A percentile compares a stretch with the other conserved stretches of the same genome.
Evolutionary conservation across 2,113 vertebrate species (phyloP).

Genomic region (Accipiter virgatus): DNA sequence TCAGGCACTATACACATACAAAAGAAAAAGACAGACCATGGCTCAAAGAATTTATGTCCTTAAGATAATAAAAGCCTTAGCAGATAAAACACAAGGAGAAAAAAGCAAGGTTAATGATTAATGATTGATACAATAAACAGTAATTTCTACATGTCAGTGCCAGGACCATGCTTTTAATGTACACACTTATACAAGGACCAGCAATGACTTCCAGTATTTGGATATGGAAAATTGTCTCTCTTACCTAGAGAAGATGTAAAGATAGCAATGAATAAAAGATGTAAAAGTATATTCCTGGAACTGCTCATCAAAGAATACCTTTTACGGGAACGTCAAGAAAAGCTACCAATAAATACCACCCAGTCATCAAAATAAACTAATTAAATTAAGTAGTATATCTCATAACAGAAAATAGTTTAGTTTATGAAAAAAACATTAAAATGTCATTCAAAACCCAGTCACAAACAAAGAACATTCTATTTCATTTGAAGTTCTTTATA

Average conservation of each 20-base stretch:
- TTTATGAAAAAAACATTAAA: background rate
- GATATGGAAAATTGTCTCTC: background rate
- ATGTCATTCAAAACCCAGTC: background rate
- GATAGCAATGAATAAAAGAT: conserved; percentile 48
- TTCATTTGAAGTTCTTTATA: background rate
- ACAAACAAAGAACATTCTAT: background rate
- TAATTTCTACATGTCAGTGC: background rate
- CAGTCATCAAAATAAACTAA: background rate
- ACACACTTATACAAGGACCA: background rate
- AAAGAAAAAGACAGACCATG: background rate
- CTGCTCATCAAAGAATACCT: background rate
- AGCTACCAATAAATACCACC: background rate
- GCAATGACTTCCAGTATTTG: conserved; percentile 10
- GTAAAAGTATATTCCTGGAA: conserved; percentile 40
- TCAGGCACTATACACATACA: background rate
- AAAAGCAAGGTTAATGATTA: background rate
- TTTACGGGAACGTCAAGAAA: background rate
- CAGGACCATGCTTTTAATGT: background rate
- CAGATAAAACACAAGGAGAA: background rate
- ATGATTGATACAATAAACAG: conserved; percentile 21
- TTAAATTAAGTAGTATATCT: background rate
- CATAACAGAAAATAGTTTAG: background rate
- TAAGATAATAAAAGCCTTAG: background rate
- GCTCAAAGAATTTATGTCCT: background rate
- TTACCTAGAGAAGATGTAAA: background rate